Evolutionary conservation across 2,888 invertebrate genomes (phyloP).

Genomic region (Rugalucina vietnamica): DNA sequence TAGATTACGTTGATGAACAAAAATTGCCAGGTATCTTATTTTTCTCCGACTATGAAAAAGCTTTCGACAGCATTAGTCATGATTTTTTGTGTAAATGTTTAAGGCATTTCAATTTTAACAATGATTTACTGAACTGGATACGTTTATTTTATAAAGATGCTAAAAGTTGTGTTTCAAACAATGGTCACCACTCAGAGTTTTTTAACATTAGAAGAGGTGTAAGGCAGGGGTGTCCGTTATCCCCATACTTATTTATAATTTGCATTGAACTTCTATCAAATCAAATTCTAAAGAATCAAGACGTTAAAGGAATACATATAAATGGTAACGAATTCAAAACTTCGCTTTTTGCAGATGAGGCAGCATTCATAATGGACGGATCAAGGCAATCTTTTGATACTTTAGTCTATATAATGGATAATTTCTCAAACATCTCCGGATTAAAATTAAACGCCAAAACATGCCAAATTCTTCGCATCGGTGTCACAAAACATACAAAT

Average conservation of each 20-base stretch:
- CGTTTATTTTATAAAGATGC: not conserved
- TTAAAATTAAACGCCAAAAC: too few species aligned
- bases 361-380: constrained; percentile 1
- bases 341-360: not conserved
- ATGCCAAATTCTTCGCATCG: too few species aligned
- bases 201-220: not conserved
- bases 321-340: not conserved
- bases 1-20: not conserved
- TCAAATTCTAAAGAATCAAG: not conserved
- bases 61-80: not conserved
- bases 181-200: not conserved
- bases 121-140: not conserved
- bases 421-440: too few species aligned
- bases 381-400: too few species aligned
- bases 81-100: not conserved
- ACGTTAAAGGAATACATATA: not conserved
- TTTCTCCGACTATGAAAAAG: constrained; percentile 4
- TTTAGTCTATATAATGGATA: too few species aligned
- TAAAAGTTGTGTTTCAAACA: not conserved
- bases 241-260: not conserved
- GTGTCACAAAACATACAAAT: too few species aligned
- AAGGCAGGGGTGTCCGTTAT: not conserved
- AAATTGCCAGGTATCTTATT: not conserved
- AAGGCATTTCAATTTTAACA: not conserved
- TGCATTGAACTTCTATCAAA: not conserved